Base-by-base conservation (phyloP, 2,888 invertebrate species). In the Scaptomyza cyrtandrae region DNA sequence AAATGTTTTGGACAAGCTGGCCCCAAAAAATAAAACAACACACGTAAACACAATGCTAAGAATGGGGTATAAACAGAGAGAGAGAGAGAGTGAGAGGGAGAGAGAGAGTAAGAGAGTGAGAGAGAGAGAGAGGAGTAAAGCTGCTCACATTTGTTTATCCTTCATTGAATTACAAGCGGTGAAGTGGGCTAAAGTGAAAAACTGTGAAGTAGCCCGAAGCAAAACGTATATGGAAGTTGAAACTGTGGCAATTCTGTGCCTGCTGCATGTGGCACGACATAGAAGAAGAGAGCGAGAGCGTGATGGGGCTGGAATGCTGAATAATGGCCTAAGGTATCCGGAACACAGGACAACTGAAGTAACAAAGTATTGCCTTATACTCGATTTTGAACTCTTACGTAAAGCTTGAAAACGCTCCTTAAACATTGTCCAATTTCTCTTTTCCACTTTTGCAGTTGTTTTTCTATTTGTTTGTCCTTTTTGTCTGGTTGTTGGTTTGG, bases 91-190 rank as follows among this genome's bases (percentile, higher is more conserved):
- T 11, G 39, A 16, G 35, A 52, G 14, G 33, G 6, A 24, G 24
- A 24, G 4, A 24, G 24, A 24, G 24, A 24, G 10, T 10, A 41
- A 41, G 35, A 41, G 7, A 24, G 10, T n/a, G 44, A 41, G 29
- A 37, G 44, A 33, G 16, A 19, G 24, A 11, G 41, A 16, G 35
- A 48, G 16, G 39, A 33, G 13, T 2, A 24, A 24, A 24, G 24
- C 24, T 24, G 3, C 19, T 29, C 19, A 19, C 46, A 41, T 60
- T 60, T 65, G 44, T 49, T 65, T 75, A 52, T 45, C 48, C 65
- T 59, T 74, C 65, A 65, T 74, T 74, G 75, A 74, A 74, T 74
- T 74, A 74, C 65, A 70, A 24, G 49, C 31, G 27, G 48, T 11
- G 19, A 33, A 41, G 33, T 37, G 41, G 56, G 49, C 45, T 39